Base-by-base conservation (phyloP, 2,888 invertebrate species). In the Netelia virgata region DNA sequence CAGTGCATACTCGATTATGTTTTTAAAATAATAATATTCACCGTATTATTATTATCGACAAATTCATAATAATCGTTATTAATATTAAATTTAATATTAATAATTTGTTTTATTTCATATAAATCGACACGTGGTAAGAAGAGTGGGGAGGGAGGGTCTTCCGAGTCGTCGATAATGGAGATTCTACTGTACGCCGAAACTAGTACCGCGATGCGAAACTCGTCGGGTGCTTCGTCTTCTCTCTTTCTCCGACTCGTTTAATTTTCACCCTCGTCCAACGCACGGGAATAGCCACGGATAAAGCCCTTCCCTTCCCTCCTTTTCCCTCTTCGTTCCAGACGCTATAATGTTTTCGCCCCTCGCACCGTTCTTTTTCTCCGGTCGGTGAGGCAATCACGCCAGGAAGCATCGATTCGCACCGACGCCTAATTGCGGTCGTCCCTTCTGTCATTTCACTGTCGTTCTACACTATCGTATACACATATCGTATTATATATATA, bases 371-470 rank as follows among this genome's bases (percentile, higher is more conserved):
- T 53, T 53, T 11, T 28, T 36, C 36, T 23, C 47, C 55, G 47
- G 11, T 63, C 10, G 55, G 23, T 18, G 14, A 43, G n/a, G 55
- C 61, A 80, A 73, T 80, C 66, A 66, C 74, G 50, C 57, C 14
- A 36, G 64, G 53, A 66, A 76, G 61, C 43, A 74, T 73, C 77
- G 82, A 82, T 78, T 78, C 47, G 68, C 69, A 57, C 36, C 23
- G 70, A 59, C 74, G 66, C 50, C 69, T 83, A 75, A 85, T 82
- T 85, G 75, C 64, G 53, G 47, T 72, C 23, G 59, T 61, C 18
- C 70, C 28, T 77, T 84, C 50, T 77, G 86, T 77, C 66, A 86
- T 84, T 80, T 86, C 55, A 41, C 59, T 63, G 53, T 50, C 83
- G 50, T 64, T 82, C 55, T 55, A 16, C 53, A 55, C 73, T 64